Evolutionary conservation across 2,888 invertebrate species (phyloP), one percentile per base, ranked within the genome.

Genomic region (Elegia similella): DNA sequence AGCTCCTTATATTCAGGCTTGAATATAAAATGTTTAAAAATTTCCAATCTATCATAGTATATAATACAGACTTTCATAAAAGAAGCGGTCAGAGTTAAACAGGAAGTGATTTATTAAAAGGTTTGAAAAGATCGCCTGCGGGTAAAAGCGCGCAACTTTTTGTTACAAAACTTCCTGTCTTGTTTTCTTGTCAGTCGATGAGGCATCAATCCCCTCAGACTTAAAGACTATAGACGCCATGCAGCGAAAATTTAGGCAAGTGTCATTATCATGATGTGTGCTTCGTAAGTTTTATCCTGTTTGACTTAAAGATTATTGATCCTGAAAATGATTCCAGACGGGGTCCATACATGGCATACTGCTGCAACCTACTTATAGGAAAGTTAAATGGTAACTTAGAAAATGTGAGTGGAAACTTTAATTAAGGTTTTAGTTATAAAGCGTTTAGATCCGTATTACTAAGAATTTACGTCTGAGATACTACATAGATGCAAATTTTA

Each of bases 21-120:
- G 23, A 23, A 23, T 23, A 5, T 2, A 32, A 32, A 32, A 32
- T 32, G 7, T 32, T 32, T 5, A 3, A 23, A 32, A 32, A 8
- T 32, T 32, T 10, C 6, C 38, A 8, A 38, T 38, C 38, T 2
- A 50, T 34, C 2, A 5, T 12, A 34, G 17, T 10, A 34, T 8
- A 48, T 23, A 46, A 46, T 12, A 44, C 17, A 46, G 6, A 34
- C 34, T 50, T 50, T 50, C 16, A 34, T n/a, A 52, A 56, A 52
- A 56, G 10, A 6, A 30, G 30, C 58, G 62, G 57, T 58, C 59
- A 58, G 59, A 64, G 61, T 61, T 61, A 61, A 64, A 56, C 59
- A 59, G 61, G 61, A 54, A 64, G 61, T 62, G 62, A 62, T 64
- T 64, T 64, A 64, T 64, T 55, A 62, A 62, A 62, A 60, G 61